Percentiles rank a stretch among this genome's conserved stretches.
These are phyloP conservation scores for Emmelina monodactyla DNA, from an alignment of 2,888 invertebrate species.

Conservation along the genomic window DNA sequence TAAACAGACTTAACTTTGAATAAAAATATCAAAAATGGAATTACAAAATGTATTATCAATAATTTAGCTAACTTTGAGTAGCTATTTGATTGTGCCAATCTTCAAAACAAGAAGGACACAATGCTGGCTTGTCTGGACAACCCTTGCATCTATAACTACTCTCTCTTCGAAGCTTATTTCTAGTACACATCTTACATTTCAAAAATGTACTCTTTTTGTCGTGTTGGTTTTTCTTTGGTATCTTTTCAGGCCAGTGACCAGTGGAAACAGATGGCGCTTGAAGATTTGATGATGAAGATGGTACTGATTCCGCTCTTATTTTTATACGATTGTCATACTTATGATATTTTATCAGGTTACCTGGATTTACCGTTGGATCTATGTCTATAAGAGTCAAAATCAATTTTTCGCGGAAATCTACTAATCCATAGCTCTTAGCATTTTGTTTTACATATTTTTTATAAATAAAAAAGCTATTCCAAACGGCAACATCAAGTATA, in stretches of 20 bases:
- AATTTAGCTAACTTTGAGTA: not conserved
- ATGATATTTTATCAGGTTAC: not conserved
- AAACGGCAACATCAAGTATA: constrained; percentile 5
- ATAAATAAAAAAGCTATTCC: constrained; percentile 6
- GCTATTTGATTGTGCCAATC: not conserved
- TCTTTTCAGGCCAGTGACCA: not conserved
- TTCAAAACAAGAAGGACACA: not conserved
- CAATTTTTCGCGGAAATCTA: not conserved
- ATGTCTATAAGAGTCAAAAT: not conserved
- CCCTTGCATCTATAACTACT: constrained; percentile 1
- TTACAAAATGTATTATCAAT: no score
- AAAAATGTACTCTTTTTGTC: constrained; percentile 1
- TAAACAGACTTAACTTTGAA: not conserved
- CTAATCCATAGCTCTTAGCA: constrained; percentile 1
- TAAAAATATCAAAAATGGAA: not conserved
- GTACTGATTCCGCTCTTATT: not conserved
- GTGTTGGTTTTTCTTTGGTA: not conserved
- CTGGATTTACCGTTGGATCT: not conserved
- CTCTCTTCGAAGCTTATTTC: not conserved
- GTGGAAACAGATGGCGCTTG: not conserved
- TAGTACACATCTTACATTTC: not conserved
- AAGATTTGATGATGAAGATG: not conserved
- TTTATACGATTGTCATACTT: not conserved
- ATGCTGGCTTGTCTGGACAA: not conserved
- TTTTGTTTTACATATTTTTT: not conserved